Percentiles rank a stretch among this genome's conserved stretches.
Evolutionary conservation across 2,888 invertebrate genomes (phyloP).

Genomic region (Oscheius sp.): DNA sequence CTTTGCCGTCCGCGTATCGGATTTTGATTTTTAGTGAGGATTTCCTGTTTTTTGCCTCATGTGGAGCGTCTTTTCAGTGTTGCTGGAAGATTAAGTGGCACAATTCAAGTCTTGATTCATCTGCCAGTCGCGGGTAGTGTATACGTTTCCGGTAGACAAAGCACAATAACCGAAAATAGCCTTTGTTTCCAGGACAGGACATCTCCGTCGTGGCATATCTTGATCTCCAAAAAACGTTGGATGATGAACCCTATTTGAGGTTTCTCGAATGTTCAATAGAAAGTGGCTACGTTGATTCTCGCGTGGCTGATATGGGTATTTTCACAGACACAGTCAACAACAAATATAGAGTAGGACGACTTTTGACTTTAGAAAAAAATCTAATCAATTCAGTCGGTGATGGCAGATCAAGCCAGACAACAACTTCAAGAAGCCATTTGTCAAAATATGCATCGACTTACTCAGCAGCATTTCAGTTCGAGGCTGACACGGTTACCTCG

Average conservation of each 20-base stretch:
- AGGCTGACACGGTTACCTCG: conserved; percentile 50
- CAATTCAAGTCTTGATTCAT: conserved; percentile 55
- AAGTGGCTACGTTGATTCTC: conserved; percentile 56
- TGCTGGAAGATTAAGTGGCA: conserved; percentile 51
- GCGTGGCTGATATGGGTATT: conserved; percentile 64
- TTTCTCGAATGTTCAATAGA: conserved; percentile 51
- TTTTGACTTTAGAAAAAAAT: too few species aligned
- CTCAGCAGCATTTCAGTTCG: conserved; percentile 55
- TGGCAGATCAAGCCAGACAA: conserved; percentile 49
- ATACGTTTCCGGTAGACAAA: conserved; percentile 45
- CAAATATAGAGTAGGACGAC: conserved; percentile 46
- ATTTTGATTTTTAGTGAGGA: conserved; percentile 60
- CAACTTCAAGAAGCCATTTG: conserved; percentile 57
- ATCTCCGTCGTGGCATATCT: conserved; percentile 54
- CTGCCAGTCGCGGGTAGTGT: conserved; percentile 56
- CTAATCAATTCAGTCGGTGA: conserved; percentile 31
- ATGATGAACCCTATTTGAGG: conserved; percentile 58
- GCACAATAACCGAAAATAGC: neutral
- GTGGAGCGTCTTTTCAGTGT: conserved; percentile 41
- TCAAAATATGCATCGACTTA: conserved; percentile 53
- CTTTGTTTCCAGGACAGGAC: conserved; percentile 39
- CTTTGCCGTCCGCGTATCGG: conserved; percentile 54
- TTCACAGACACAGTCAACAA: conserved; percentile 67
- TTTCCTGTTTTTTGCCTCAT: neutral
- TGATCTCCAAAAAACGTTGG: conserved; percentile 57